Evolutionary conservation across 2,888 invertebrate species (phyloP), one percentile per base, ranked within the genome.

Genomic region (Lamproptera curius): DNA sequence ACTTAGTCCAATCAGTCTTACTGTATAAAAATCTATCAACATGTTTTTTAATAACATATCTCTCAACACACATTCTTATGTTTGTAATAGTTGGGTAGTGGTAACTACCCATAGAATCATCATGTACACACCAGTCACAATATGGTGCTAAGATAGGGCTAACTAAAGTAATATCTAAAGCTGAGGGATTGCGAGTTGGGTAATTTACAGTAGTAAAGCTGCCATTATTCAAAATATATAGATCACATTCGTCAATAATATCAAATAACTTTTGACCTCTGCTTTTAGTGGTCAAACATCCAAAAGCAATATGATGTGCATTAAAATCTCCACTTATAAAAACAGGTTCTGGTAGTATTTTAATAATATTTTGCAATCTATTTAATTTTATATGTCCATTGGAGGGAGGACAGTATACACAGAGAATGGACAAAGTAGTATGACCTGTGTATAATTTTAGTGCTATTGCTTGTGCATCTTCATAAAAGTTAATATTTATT

Each of bases 291-390:
- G 26, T 31, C 11, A 16, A 4, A 44, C 52, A 58, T 5, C 52
- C 58, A 50, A 58, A 56, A 2, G 47, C 48, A 6, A 56, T 36
- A 33, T 58, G 53, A 38, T 56, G 56, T 3, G 53, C 54, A 46
- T 58, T 58, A 23, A 55, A 49, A 37, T 55, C 47, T 16, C 54
- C 54, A 10, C 20, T 17, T 11, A 53, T 6, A 20, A 48, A 15
- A 16, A 17, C 23, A 9, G 50, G 50, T n/a, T n/a, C n/a, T n/a
- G n/a, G n/a, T n/a, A n/a, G n/a, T n/a, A n/a, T n/a, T n/a, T n/a
- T n/a, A n/a, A n/a, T n/a, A n/a, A n/a, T n/a, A n/a, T n/a, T n/a
- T n/a, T n/a, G n/a, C n/a, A n/a, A n/a, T n/a, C n/a, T n/a, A n/a
- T n/a, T n/a, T n/a, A n/a, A n/a, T n/a, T n/a, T n/a, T n/a, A n/a